These are phyloP conservation scores for Mimachlamys varia DNA, from an alignment of 2,888 invertebrate genomes.

Conservation along the genomic window DNA sequence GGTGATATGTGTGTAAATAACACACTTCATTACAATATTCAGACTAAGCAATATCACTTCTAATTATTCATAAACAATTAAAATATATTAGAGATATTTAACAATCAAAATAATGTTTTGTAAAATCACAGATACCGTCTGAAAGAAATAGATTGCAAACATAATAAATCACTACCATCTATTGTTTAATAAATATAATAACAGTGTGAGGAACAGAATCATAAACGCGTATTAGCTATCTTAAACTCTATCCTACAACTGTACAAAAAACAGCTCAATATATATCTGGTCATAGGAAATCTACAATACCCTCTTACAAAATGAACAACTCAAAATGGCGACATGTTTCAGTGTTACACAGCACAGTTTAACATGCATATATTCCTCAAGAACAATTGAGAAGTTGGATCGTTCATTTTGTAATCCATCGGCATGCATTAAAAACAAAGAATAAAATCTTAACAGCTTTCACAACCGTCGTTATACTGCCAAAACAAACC, in stretches of 20 bases:
- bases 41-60: not conserved
- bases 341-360: not conserved
- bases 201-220: not conserved
- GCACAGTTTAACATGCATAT: not conserved
- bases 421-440: not conserved
- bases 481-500: not conserved
- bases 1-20: not conserved
- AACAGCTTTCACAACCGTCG: not conserved
- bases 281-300: not conserved
- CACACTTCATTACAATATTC: not conserved
- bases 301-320: not conserved
- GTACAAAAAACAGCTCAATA: not conserved
- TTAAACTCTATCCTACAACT: not conserved
- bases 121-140: not conserved
- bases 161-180: not conserved
- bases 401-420: not conserved
- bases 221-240: not conserved
- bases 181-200: not conserved
- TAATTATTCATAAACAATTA: constrained; percentile 20
- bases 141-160: not conserved
- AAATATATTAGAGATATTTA: not conserved
- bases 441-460: not conserved
- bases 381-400: not conserved
- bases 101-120: constrained; percentile 17
- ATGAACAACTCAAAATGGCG: not conserved